Base-by-base conservation (phyloP, 2,888 invertebrate species). In the Limulus polyphemus region DNA sequence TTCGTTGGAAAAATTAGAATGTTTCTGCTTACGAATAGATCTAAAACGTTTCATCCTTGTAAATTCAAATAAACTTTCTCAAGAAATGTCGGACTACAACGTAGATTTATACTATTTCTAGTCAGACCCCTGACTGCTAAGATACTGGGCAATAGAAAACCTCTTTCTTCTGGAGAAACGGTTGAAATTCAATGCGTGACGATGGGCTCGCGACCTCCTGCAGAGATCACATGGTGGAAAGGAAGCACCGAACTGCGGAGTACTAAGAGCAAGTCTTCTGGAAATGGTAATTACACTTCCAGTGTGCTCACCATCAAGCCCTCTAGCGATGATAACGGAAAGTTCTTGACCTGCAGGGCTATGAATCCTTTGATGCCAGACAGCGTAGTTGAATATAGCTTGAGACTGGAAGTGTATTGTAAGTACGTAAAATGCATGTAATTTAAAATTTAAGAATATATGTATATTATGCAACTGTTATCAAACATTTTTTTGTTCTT, bases 191-290 rank as follows among this genome's bases (percentile, higher is more conserved):
- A 62, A 11, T 67, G 67, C 58, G 50, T 62, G 1, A 60, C 65
- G 11, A 64, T 62, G n/a, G 67, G 67, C 12, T 67, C 67, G 13
- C 59, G 67, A 57, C 67, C 67, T 12, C 65, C 67, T 0, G 90
- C 91, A 0, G 82, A 84, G 72, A 85, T 92, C 67, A 84, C 86
- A 0, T 92, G 92, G 92, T 88, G 85, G 83, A 82, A 90, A 79
- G 87, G 90, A 74, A 87, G 86, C 77, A 80, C 84, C 69, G 83
- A 83, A 72, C 86, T 90, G 76, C 83, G 83, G 61, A 58, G 63
- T 56, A 70, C 68, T 11, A 67, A 69, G 57, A 71, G 67, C 52
- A 58, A 66, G 46, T 61, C 67, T 17, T 69, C 69, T 13, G 63
- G 65, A 11, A 69, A 70, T 56, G 70, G 70, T 32, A 63, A 66